Conservation (phyloP, 2,888 invertebrate species). For the Meganola albula region DNA sequence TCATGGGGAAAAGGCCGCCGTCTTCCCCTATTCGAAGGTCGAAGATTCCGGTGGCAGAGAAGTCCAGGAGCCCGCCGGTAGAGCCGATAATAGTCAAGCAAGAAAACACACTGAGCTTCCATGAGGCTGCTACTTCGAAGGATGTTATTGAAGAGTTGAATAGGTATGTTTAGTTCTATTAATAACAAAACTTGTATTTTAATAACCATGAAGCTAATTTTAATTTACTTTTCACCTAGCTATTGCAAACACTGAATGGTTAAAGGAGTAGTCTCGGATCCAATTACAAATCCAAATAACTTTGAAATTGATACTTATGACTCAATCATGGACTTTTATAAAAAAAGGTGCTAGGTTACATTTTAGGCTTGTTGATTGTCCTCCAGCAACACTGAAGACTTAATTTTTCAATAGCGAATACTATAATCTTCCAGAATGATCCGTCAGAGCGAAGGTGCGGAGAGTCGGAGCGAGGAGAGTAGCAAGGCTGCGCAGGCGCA, state of each 20-base stretch:
- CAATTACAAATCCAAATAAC: no score
- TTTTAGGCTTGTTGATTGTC: no score
- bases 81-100: constrained; percentile 69
- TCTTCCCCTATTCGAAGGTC: constrained; percentile 63
- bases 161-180: constrained; percentile 44
- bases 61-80: constrained; percentile 32
- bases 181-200: no score
- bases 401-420: no score
- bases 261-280: no score
- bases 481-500: constrained; percentile 33
- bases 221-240: no score
- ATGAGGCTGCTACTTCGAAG: constrained; percentile 85
- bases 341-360: no score
- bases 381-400: no score
- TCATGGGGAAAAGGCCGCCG: constrained; percentile 68
- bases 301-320: no score
- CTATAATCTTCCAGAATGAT: constrained; percentile 70
- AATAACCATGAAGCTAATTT: no score
- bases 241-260: no score
- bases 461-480: not conserved
- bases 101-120: constrained; percentile 82
- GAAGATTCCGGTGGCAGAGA: constrained; percentile 64
- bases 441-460: constrained; percentile 57
- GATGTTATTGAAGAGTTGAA: constrained; percentile 87
- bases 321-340: no score